These are phyloP conservation scores for Lomographa bimaculata DNA, from an alignment of 2,888 invertebrate species.

Conservation along the genomic window DNA sequence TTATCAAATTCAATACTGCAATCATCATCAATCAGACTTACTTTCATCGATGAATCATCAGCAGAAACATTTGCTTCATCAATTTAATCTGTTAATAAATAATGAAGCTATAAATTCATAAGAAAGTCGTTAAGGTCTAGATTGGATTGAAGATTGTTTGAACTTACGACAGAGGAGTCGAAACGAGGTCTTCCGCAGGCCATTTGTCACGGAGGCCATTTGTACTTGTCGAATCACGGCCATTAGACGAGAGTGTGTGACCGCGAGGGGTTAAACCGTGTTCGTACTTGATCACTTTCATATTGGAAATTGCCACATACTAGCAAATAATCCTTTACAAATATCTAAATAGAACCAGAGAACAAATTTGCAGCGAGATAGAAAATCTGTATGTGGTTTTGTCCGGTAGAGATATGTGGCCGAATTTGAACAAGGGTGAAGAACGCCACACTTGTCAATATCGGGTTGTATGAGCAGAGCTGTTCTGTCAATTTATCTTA, in stretches of 20 bases:
- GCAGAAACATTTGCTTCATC: conserved; percentile 27
- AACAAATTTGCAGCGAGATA: conserved; percentile 15
- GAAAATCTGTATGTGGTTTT: conserved; percentile 36
- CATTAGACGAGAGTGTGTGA: conserved; percentile 82
- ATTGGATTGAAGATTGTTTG: conserved; percentile 64
- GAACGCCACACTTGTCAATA: conserved; percentile 70
- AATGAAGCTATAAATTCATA: conserved; percentile 32
- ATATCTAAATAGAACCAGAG: conserved; percentile 33
- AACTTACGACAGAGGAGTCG: conserved; percentile 67
- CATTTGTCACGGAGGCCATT: conserved; percentile 83
- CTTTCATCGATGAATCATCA: conserved; percentile 28
- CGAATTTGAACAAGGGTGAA: conserved; percentile 49
- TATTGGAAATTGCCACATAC: conserved; percentile 50
- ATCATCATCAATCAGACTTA: conserved; percentile 29
- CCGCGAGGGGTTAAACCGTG: conserved; percentile 73
- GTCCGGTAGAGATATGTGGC: conserved; percentile 32
- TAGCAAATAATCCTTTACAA: conserved; percentile 36
- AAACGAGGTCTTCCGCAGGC: conserved; percentile 75
- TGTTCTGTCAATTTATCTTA: conserved; percentile 79
- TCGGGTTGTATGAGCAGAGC: conserved; percentile 69
- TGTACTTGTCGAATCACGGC: conserved; percentile 84
- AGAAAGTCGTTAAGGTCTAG: conserved; percentile 56
- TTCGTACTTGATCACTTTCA: conserved; percentile 58
- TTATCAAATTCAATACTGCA: conserved; percentile 23
- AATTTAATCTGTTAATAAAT: conserved; percentile 27